Conservation (phyloP, 2,797 vertebrate species). For the Anableps anableps region DNA sequence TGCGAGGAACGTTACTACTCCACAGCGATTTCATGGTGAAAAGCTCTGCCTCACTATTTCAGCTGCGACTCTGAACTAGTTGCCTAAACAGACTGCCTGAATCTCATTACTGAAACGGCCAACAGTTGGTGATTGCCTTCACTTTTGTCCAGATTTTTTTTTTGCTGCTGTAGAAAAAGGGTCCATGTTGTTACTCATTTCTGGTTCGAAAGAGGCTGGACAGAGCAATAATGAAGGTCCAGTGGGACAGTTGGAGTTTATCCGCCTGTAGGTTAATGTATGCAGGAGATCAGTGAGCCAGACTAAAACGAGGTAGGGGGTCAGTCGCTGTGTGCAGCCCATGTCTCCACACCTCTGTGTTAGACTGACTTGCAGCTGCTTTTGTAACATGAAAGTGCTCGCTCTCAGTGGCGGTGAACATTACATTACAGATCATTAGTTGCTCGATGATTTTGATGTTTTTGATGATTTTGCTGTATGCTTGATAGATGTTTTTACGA, state of each 20-base stretch:
- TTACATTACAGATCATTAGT: slow-evolving; percentile 58
- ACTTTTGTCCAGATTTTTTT: slow-evolving; percentile 15
- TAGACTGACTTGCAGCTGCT: slow-evolving; percentile 47
- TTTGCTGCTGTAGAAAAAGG: slow-evolving; percentile 2
- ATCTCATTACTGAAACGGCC: slow-evolving; percentile 20
- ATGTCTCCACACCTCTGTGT: slow-evolving; percentile 39
- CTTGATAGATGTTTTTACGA: too few relatives aligned
- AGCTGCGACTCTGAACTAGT: slow-evolving; percentile 13
- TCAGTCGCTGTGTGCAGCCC: slow-evolving; percentile 34
- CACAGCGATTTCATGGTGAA: slow-evolving; percentile 31
- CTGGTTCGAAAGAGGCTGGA: slow-evolving; percentile 40
- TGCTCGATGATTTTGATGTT: too few relatives aligned
- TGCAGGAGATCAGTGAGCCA: slow-evolving; percentile 61
- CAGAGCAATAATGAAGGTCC: slow-evolving; percentile 54
- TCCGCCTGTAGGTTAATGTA: slow-evolving; percentile 58
- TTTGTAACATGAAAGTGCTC: slow-evolving; percentile 51
- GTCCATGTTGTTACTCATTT: slow-evolving; percentile 40
- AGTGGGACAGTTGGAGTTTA: slow-evolving; percentile 45
- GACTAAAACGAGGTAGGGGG: slow-evolving; percentile 46
- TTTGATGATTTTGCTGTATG: too few relatives aligned
- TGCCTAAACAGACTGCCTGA: slow-evolving; percentile 41
- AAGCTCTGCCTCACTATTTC: slow-evolving; percentile 29
- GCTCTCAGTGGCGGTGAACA: slow-evolving; percentile 25
- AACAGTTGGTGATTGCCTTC: slow-evolving; percentile 29
- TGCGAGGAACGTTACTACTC: slow-evolving; percentile 22